Evolutionary conservation across 2,797 vertebrate species (phyloP).

Genomic region (Sus cebifrons): DNA sequence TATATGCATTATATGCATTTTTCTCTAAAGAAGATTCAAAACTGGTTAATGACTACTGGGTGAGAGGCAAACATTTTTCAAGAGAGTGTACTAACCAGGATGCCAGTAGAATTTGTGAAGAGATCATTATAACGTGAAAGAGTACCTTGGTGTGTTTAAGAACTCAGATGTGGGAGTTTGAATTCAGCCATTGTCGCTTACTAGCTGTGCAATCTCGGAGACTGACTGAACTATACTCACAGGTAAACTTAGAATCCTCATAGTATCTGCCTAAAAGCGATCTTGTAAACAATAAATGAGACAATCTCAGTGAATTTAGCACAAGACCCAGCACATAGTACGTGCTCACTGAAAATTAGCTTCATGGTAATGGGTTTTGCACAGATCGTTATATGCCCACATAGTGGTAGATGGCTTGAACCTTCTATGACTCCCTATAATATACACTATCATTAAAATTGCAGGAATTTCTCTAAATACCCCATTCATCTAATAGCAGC

Average conservation of each 20-base stretch:
- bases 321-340: neutral
- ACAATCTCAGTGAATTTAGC: neutral
- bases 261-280: neutral
- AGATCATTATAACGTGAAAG: neutral
- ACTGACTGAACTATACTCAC: neutral
- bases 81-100: neutral
- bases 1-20: neutral
- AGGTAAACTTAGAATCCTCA: constrained; percentile 3
- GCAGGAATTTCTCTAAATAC: neutral
- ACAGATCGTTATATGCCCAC: neutral
- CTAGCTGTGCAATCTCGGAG: neutral
- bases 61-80: neutral
- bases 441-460: neutral
- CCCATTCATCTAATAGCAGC: neutral
- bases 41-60: neutral
- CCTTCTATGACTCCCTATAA: neutral
- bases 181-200: neutral
- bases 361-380: neutral
- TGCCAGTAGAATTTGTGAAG: constrained; percentile 21
- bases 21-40: constrained; percentile 19
- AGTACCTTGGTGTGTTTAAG: neutral
- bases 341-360: neutral
- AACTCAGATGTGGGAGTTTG: neutral
- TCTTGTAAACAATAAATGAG: constrained; percentile 10
- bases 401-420: neutral